Conservation (phyloP, 2,113 vertebrate genomes). For the Syrmaticus mikado region DNA sequence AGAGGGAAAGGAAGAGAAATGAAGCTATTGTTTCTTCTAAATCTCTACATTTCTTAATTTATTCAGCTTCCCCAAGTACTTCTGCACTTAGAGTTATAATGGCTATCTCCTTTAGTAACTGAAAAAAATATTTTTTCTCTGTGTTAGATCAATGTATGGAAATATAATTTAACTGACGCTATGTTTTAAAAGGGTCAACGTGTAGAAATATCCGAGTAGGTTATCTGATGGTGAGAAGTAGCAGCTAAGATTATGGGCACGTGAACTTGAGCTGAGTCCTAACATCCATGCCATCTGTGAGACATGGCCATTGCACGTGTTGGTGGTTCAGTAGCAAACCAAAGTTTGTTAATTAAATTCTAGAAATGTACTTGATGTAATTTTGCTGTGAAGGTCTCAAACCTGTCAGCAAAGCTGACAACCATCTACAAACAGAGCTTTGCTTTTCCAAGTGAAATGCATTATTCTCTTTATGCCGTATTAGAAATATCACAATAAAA, state of each 20-base stretch:
- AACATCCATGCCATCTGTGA: not conserved
- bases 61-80: not conserved
- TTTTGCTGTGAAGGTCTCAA: not conserved
- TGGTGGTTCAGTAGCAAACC: not conserved
- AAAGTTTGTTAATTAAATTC: not conserved
- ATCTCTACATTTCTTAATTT: not conserved
- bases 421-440: not conserved
- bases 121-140: not conserved
- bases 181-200: not conserved
- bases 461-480: not conserved
- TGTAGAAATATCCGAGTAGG: not conserved
- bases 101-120: not conserved
- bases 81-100: not conserved
- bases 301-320: not conserved
- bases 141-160: not conserved
- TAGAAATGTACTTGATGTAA: not conserved
- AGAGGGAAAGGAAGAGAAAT: not conserved
- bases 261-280: not conserved
- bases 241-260: not conserved
- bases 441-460: not conserved
- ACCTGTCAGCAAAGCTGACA: not conserved
- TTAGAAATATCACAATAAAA: not conserved
- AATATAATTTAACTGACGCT: not conserved
- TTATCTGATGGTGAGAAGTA: not conserved
- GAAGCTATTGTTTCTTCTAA: not conserved